Evolutionary conservation across 2,113 vertebrate genomes (phyloP), one percentile per base, ranked within the genome.

Genomic region (Hippocampus zosterae): DNA sequence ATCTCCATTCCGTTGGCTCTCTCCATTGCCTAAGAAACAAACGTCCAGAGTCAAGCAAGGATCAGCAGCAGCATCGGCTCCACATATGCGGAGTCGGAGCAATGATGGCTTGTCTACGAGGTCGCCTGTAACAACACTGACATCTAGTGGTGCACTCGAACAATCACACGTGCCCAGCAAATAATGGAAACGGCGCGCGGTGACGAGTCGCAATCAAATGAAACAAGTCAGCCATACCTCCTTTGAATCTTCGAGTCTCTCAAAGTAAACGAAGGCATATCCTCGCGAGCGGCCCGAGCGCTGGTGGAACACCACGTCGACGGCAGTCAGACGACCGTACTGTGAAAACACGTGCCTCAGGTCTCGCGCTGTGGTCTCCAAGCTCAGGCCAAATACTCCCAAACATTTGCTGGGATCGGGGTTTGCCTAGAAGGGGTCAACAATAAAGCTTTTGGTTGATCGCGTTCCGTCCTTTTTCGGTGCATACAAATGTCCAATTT

Each of bases 251-350:
- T 95, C 94, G 67, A 97, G 91, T 84, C 94, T 94, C 82, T 98
- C 94, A 77, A 95, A 98, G 88, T 98, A 96, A 84, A 98, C 94
- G 0, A 98, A 98, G 62, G 94, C 94, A 84, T 97, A 98, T 87
- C 96, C 96, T 64, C 95, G 91, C 68, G 96, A 98, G 65, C 96
- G 89, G 7, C 96, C 94, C 8, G 95, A 97, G 70, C 95, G 92
- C 65, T 98, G 96, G 90, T 97, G 95, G 62, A 97, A 96, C 75
- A 97, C 96, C 33, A 98, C 95, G 60, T 95, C 97, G 85, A 98
- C 95, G 57, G 94, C 96, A 40, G 93, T 91, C 84, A 98, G 85
- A 50, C 94, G 95, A 67, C 96, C 96, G 0, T 97, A 94, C 64
- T 94, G 93, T n/a, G 95, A 96, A 84, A 98, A 98, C 52, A 98